Base-by-base conservation (phyloP, 2,797 vertebrate genomes). In the Poecilia picta region DNA sequence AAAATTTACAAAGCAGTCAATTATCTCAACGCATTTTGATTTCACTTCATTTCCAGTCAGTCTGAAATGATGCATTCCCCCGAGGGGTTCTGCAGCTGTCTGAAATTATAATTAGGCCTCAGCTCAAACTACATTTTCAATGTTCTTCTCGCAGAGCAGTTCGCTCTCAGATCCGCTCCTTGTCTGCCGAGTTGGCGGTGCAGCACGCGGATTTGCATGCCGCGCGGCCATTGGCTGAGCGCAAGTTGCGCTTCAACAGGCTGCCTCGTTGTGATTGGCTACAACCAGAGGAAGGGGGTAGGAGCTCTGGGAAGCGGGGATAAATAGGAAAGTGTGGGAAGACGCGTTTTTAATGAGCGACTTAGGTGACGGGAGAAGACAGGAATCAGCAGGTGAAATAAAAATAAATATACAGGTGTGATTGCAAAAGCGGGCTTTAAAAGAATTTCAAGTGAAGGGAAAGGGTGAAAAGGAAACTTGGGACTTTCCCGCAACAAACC, bases 231-330 rank as follows among this genome's bases (percentile, higher is more conserved):
- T 95, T 96, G 95, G 95, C 83, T 87, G 84, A 76, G 77, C 76
- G 66, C 64, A 81, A 73, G 57, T 31, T 76, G 79, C 66, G 66
- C 85, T 91, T 80, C 79, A 89, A 88, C 84, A 84, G 82, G 72
- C 91, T 92, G 89, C 90, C 59, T 12, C 62, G 36, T 80, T 82
- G 87, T 74, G 87, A 95, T 96, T 96, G 95, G 96, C 8, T 85
- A 79, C 53, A 72, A 12, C 55, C 33, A 76, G 49, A 76, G 73
- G 28, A 81, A 73, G 82, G 86, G 88, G 39, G 12, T 20, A 25
- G 43, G 33, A n/a, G 28, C 59, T 33, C 84, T 76, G 82, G 88
- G 83, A 92, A 95, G 94, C 91, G 89, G 55, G 85, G 80, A 95
- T 96, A 96, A 95, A 96, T 94, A 84, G 82, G 84, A 66, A 82